Base-by-base conservation (phyloP, 2,797 vertebrate genomes). In the Triplophysa yarkandensis region DNA sequence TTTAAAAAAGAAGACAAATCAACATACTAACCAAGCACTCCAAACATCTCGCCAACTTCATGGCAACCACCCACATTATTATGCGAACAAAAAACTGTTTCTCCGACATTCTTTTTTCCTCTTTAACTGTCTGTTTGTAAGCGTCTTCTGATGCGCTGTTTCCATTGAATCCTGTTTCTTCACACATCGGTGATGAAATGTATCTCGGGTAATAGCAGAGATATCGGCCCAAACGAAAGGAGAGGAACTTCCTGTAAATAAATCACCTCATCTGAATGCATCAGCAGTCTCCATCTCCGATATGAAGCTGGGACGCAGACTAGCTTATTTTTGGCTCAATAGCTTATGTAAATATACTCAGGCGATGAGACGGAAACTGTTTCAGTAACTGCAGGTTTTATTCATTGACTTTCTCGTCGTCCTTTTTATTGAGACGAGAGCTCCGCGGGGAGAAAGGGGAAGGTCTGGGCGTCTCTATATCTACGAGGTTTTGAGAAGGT, bases 341-440 rank as follows among this genome's bases (percentile, higher is more conserved):
- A 19, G 52, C 54, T 57, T 67, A 60, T 68, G 54, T 68, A 68
- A 68, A 67, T 36, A 60, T 43, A 68, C 41, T 60, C 66, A 52
- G 34, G 34, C 23, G 13, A 34, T 27, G 52, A 67, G 52, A 57
- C 48, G 34, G 57, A 32, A 32, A 39, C 17, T 43, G 23, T 9
- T 52, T 64, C 68, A 54, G 57, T 39, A 30, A 44, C 44, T 44
- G 50, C 48, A 46, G 48, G 32, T 73, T 64, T 65, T 17, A 41
- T 54, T 39, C 46, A 72, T 48, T 13, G 61, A 43, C 48, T 74
- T 28, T 32, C 54, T 57, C 6, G 8, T 50, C 43, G 46, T 60
- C 16, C 21, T 46, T 66, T 50, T 68, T 75, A 75, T 68, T 28
- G 23, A 36, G n/a, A 50, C 4, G 3, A 36, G 30, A 54, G 21